Percentiles rank a stretch among this genome's conserved stretches.
Conservation (phyloP, 2,888 invertebrate species). For the Nemotelus nigrinus region DNA sequence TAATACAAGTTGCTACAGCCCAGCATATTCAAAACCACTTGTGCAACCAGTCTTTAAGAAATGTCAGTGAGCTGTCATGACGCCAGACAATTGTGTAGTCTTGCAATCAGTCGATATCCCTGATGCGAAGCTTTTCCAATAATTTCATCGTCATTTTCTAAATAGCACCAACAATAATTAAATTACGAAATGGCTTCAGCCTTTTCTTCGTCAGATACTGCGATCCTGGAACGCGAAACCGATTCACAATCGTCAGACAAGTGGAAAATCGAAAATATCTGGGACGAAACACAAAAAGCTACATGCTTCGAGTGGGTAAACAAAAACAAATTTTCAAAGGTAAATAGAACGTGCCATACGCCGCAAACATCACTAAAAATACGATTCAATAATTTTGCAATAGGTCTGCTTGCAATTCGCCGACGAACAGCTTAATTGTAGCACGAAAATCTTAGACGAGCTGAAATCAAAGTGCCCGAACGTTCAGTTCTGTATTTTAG, state of each 20-base stretch:
- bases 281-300: slow-evolving; percentile 60
- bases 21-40: too few relatives aligned
- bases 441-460: slow-evolving; percentile 73
- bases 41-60: too few relatives aligned
- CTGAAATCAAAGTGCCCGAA: slow-evolving; percentile 64
- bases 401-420: slow-evolving; percentile 94
- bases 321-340: slow-evolving; percentile 73
- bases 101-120: too few relatives aligned
- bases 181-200: slow-evolving; percentile 54
- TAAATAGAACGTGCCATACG: slow-evolving; percentile 60
- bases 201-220: slow-evolving; percentile 61
- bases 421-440: slow-evolving; percentile 77
- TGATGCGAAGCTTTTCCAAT: too few relatives aligned
- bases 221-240: slow-evolving; percentile 57
- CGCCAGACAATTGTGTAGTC: too few relatives aligned
- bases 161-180: not conserved
- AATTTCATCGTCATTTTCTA: not conserved
- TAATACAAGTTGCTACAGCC: too few relatives aligned
- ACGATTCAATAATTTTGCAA: slow-evolving; percentile 51
- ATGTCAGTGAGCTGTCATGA: too few relatives aligned
- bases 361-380: slow-evolving; percentile 1
- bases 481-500: slow-evolving; percentile 79
- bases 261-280: slow-evolving; percentile 56
- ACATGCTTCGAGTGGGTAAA: slow-evolving; percentile 73
- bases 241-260: slow-evolving; percentile 52